Evolutionary conservation across 2,113 vertebrate species (phyloP).

Genomic region (Platycercus adscitus): DNA sequence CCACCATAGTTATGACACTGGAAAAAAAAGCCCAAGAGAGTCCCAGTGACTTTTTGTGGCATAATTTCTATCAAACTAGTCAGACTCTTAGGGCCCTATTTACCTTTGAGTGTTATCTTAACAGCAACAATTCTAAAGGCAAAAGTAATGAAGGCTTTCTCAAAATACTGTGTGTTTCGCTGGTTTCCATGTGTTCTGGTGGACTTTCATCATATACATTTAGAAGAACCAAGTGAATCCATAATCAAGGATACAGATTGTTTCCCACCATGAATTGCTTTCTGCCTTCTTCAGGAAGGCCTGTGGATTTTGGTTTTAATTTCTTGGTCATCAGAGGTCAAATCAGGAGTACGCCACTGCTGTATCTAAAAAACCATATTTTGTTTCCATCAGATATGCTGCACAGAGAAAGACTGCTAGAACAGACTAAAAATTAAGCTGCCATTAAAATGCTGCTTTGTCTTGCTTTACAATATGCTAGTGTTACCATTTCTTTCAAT

Average conservation of each 20-base stretch:
- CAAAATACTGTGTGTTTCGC: not conserved
- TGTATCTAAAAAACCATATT: not conserved
- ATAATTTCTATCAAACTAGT: not conserved
- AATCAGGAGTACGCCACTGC: not conserved
- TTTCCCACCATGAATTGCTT: not conserved
- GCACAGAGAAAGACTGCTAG: not conserved
- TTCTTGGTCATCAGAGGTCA: not conserved
- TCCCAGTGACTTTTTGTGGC: not conserved
- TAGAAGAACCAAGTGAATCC: not conserved
- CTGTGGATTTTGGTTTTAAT: not conserved
- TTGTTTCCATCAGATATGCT: not conserved
- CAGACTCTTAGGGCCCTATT: not conserved
- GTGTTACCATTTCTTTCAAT: not conserved
- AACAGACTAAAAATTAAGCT: not conserved
- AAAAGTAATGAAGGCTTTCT: not conserved
- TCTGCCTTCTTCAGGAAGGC: not conserved
- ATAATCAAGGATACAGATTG: not conserved
- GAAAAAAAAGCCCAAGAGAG: not conserved
- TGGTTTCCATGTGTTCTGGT: not conserved
- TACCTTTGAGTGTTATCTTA: not conserved
- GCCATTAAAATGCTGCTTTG: not conserved
- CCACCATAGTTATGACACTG: not conserved
- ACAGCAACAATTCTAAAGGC: not conserved
- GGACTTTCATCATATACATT: not conserved
- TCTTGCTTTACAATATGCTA: not conserved